phyloP scores from a whole-genome alignment of 2,888 invertebrate species.

The Meganola albula region DNA sequence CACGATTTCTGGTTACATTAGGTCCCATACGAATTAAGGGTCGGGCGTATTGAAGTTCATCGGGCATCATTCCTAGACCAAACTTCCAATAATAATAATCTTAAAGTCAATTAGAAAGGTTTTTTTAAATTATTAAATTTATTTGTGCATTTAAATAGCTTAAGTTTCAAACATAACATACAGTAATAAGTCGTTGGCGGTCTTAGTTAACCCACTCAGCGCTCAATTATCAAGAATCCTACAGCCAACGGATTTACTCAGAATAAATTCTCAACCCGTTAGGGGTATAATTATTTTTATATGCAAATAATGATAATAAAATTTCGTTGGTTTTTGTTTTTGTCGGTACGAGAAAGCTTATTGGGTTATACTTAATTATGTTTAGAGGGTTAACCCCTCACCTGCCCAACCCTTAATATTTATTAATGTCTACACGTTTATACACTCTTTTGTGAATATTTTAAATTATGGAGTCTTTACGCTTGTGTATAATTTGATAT shows the following conservation, averaged over 20 bases:
- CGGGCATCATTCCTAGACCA: too few relatives aligned
- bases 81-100: too few relatives aligned
- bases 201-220: too few relatives aligned
- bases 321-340: slow-evolving; percentile 69
- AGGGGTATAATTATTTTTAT: slow-evolving; percentile 73
- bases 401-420: slow-evolving; percentile 62
- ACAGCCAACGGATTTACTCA: slow-evolving; percentile 21
- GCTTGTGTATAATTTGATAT: slow-evolving; percentile 28
- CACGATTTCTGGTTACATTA: too few relatives aligned
- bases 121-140: too few relatives aligned
- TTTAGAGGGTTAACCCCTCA: slow-evolving; percentile 45
- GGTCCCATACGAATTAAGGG: too few relatives aligned
- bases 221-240: slow-evolving; percentile 1
- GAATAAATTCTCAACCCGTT: slow-evolving; percentile 35
- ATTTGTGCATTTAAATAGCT: too few relatives aligned
- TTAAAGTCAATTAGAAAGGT: too few relatives aligned
- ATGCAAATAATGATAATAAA: slow-evolving; percentile 77
- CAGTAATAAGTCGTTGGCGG: too few relatives aligned
- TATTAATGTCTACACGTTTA: slow-evolving; percentile 55
- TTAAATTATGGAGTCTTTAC: slow-evolving; percentile 36
- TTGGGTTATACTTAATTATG: slow-evolving; percentile 71
- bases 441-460: slow-evolving; percentile 45
- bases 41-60: too few relatives aligned
- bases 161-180: too few relatives aligned
- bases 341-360: slow-evolving; percentile 56